Conservation (phyloP, 2,888 invertebrate species). For the Leptothorax acervorum region DNA sequence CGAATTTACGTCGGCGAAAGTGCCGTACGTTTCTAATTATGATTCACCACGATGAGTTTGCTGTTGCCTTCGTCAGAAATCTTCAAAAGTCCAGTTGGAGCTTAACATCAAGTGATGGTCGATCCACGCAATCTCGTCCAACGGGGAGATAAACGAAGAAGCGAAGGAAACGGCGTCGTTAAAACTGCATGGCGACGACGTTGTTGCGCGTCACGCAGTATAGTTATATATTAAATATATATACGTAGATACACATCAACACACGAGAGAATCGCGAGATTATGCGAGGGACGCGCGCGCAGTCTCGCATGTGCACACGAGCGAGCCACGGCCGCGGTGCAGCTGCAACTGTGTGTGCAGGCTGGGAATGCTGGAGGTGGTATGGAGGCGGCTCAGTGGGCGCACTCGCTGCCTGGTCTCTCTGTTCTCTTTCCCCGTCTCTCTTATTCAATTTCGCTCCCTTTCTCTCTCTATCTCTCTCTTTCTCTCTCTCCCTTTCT, state of each 20-base stretch:
- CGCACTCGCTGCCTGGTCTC: constrained; percentile 72
- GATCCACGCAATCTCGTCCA: constrained; percentile 9
- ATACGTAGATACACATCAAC: background rate
- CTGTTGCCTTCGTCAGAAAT: background rate
- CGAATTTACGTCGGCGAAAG: constrained; percentile 21
- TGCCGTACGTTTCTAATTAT: background rate
- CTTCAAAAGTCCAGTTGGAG: background rate
- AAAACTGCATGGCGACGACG: constrained; percentile 59
- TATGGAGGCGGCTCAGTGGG: constrained; percentile 79
- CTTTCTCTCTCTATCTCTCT: constrained; percentile 35
- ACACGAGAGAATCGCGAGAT: constrained; percentile 32
- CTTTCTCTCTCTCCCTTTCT: constrained; percentile 30
- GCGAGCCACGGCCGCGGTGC: constrained; percentile 78
- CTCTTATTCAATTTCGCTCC: constrained; percentile 17
- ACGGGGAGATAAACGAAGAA: constrained; percentile 38
- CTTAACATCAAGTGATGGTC: background rate
- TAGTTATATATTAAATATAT: constrained; percentile 33
- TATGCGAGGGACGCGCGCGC: constrained; percentile 65
- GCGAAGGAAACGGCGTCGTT: constrained; percentile 57
- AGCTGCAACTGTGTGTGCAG: constrained; percentile 82
- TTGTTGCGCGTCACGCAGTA: constrained; percentile 52
- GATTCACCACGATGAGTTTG: background rate
- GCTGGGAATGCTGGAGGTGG: constrained; percentile 82
- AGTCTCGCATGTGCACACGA: constrained; percentile 72
- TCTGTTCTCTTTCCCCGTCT: constrained; percentile 48